A percentile compares a stretch with the other conserved stretches of the same genome.
Evolutionary conservation across 64 coral and sea anemone genomes (phyloP).

Genomic region (Catalaphyllia jardinei): DNA sequence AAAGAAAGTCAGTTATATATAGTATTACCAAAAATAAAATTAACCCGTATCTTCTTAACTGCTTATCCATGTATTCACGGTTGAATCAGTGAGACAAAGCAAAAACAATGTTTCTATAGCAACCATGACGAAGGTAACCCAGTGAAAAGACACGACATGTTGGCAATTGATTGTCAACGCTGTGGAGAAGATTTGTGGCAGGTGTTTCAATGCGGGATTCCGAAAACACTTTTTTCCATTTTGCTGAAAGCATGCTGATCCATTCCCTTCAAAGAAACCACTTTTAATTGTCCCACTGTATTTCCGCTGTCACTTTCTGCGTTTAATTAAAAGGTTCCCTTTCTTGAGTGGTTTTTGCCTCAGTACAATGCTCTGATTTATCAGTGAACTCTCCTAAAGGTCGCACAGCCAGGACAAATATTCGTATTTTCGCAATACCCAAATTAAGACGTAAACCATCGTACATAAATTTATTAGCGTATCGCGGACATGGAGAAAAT

Average conservation of each 20-base stretch:
- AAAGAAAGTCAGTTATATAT: background rate
- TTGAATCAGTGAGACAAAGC: background rate
- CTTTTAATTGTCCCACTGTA: conserved; percentile 7
- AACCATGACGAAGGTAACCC: conserved; percentile 12
- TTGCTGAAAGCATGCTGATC: background rate
- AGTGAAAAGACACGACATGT: conserved; percentile 1
- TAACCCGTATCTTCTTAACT: background rate
- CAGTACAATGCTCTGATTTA: background rate
- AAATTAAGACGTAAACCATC: conserved; percentile 20
- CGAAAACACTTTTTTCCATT: background rate
- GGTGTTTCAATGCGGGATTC: background rate
- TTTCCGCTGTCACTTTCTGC: background rate
- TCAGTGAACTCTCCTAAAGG: conserved; percentile 7
- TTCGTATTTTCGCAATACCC: conserved; percentile 23
- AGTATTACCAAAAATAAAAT: background rate
- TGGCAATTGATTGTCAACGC: conserved; percentile 13
- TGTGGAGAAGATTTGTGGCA: conserved; percentile 15
- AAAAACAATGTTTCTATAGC: background rate
- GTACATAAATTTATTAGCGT: conserved; percentile 43
- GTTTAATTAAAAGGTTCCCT: background rate
- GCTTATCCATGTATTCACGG: background rate
- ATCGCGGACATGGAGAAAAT: conserved; percentile 1
- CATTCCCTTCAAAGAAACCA: background rate
- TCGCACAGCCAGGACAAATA: conserved; percentile 12
- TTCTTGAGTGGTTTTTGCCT: background rate